Conservation (phyloP, 2,888 invertebrate species). For the Caenorhabditis becei region DNA sequence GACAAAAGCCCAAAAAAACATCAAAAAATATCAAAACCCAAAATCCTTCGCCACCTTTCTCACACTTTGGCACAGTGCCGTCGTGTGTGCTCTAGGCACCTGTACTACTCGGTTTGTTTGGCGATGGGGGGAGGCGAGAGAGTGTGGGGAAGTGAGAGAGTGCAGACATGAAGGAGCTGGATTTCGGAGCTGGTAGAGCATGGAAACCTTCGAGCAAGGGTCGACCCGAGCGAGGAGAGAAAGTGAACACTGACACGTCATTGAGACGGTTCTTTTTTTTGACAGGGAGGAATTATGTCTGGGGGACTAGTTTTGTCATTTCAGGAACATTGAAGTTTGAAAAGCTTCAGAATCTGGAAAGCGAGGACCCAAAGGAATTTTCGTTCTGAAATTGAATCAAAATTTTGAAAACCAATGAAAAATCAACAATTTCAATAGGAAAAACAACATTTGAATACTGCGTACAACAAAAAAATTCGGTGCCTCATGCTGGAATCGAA, state of each 20-base stretch:
- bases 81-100: slow-evolving; percentile 27
- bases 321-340: too few relatives aligned
- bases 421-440: slow-evolving; percentile 2
- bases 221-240: slow-evolving; percentile 21
- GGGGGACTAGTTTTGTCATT: too few relatives aligned
- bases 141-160: slow-evolving; percentile 13
- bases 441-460: slow-evolving; percentile 27
- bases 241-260: slow-evolving; percentile 17
- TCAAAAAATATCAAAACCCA: too few relatives aligned
- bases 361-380: too few relatives aligned
- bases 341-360: too few relatives aligned
- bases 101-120: slow-evolving; percentile 57
- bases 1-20: too few relatives aligned
- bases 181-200: slow-evolving; percentile 38
- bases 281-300: too few relatives aligned
- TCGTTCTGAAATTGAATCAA: background rate
- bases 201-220: slow-evolving; percentile 46
- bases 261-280: background rate
- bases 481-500: slow-evolving; percentile 81
- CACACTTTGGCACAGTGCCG: background rate
- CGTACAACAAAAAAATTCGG: slow-evolving; percentile 55
- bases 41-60: background rate
- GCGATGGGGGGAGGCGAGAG: slow-evolving; percentile 18
- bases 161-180: slow-evolving; percentile 29
- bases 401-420: slow-evolving; percentile 1